Evolutionary conservation across 2,113 vertebrate genomes (phyloP), one percentile per base, ranked within the genome.

Genomic region (Entelurus aequoreus): DNA sequence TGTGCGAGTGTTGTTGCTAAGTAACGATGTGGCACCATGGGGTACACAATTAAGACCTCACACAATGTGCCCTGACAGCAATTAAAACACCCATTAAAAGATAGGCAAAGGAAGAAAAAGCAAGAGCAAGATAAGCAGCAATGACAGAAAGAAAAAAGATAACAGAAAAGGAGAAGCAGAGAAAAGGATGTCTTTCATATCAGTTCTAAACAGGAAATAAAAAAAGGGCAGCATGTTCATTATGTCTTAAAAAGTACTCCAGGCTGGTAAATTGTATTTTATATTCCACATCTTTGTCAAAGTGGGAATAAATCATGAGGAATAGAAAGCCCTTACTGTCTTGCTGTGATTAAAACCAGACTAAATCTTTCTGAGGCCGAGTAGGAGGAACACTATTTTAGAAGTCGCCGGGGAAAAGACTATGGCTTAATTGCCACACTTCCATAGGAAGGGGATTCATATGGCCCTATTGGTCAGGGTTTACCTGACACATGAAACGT

Each of bases 51-150:
- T 87, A 84, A 63, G 68, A 72, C 70, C 62, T 77, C 58, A 61
- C 71, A 80, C 77, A 71, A 77, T 72, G 81, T 79, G 69, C 68
- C 81, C 76, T 64, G 75, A 87, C 66, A 61, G 80, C 79, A 82
- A 88, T 87, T 88, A 88, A 84, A 85, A 76, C 65, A 66, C 58
- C 59, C 55, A 79, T 80, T 75, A 84, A 71, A 40, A 65, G 63
- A 75, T 47, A 9, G 66, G 36, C 53, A 38, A 55, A 58, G 38
- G 28, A 46, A 48, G 49, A 66, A 60, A 60, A 69, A 67, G 51
- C 65, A 57, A 69, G 60, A 55, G 64, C 10, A 50, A 71, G 62
- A 72, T 71, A 60, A 68, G 48, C 79, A 49, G 71, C 56, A 68
- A 54, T 51, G 68, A 68, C 62, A 65, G 66, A 59, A 71, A 67